These are phyloP conservation scores for Liodrosophila aerea DNA, from an alignment of 2,888 invertebrate genomes.

Conservation along the genomic window DNA sequence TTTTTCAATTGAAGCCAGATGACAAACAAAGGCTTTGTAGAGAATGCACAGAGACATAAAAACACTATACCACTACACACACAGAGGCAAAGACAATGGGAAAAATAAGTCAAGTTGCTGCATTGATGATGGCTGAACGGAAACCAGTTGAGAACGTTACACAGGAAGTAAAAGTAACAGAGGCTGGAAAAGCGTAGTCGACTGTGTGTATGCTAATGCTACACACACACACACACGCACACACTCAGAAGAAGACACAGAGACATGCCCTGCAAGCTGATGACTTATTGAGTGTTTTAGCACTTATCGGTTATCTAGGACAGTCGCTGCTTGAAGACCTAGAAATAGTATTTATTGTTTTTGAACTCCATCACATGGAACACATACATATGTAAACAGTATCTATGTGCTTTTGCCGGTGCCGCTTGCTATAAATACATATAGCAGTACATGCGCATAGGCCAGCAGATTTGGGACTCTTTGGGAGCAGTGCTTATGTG, in stretches of 20 bases:
- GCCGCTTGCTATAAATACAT: constrained; percentile 38
- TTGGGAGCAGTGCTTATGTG: constrained; percentile 13
- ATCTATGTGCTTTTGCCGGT: constrained; percentile 26
- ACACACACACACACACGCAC: constrained; percentile 8
- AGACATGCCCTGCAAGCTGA: too few relatives aligned
- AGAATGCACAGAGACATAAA: constrained; percentile 1
- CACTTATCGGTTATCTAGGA: too few relatives aligned
- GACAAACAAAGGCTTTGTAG: constrained; percentile 30
- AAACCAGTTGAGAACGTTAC: constrained; percentile 19
- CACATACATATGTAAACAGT: constrained; percentile 3
- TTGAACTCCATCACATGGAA: constrained; percentile 8
- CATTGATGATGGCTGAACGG: constrained; percentile 27
- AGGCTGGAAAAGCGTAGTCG: not conserved
- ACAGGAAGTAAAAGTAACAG: constrained; percentile 18
- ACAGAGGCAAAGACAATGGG: constrained; percentile 12
- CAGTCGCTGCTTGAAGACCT: not conserved
- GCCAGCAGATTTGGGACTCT: constrained; percentile 35
- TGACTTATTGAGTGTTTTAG: constrained; percentile 1
- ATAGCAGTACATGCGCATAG: constrained; percentile 45
- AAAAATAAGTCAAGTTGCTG: constrained; percentile 45
- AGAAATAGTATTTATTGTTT: constrained; percentile 8
- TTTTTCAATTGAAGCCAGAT: constrained; percentile 54
- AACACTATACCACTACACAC: not conserved
- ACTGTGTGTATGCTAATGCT: constrained; percentile 11
- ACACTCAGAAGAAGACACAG: too few relatives aligned